These are phyloP conservation scores for Rhinopithecus roxellana DNA, from an alignment of 2,113 vertebrate species.

Conservation along the genomic window DNA sequence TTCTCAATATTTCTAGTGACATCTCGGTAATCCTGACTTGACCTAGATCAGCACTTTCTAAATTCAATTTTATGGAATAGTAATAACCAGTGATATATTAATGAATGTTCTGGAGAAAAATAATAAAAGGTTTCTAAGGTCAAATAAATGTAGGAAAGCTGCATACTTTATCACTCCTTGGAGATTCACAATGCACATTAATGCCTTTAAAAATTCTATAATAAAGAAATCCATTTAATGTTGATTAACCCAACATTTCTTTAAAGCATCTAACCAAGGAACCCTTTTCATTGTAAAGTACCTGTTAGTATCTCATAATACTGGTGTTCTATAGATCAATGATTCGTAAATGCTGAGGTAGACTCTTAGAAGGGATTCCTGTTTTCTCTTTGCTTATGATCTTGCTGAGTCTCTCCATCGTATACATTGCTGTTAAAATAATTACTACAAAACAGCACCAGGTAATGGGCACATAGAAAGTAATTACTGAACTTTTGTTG, in stretches of 20 bases:
- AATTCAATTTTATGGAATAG: background rate
- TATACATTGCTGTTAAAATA: background rate
- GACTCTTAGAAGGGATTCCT: background rate
- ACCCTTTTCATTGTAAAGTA: background rate
- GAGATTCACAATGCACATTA: background rate
- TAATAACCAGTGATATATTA: slow-evolving; percentile 13
- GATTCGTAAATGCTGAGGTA: background rate
- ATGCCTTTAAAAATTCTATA: background rate
- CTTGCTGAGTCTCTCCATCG: background rate
- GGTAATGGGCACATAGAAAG: background rate
- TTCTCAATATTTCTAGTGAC: background rate
- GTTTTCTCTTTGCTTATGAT: background rate
- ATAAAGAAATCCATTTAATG: background rate
- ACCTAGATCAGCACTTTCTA: background rate
- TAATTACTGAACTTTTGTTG: background rate
- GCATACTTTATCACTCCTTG: background rate
- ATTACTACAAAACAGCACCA: background rate
- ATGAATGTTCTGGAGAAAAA: background rate
- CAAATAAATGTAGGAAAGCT: background rate
- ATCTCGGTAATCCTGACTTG: background rate
- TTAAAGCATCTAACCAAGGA: background rate
- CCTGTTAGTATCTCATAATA: background rate
- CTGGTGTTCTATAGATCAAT: background rate
- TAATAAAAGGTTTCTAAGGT: background rate
- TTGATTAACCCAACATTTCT: background rate